Evolutionary conservation across 2,113 vertebrate genomes (phyloP).

Genomic region (Empidonax traillii): DNA sequence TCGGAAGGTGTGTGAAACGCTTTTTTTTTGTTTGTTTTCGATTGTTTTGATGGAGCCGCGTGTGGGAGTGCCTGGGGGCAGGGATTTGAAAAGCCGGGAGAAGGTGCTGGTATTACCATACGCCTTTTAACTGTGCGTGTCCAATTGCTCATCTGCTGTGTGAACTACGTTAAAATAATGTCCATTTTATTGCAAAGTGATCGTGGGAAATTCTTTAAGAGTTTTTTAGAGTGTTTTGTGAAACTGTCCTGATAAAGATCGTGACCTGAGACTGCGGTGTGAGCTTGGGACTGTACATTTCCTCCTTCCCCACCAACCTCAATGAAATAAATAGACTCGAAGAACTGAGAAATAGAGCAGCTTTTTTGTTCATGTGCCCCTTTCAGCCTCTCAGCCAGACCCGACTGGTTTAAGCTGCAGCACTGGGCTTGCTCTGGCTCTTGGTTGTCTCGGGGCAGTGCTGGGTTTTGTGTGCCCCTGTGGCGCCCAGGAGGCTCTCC

Average conservation of each 20-base stretch:
- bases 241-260: neutral
- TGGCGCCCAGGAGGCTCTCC: neutral
- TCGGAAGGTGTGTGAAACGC: neutral
- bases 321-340: neutral
- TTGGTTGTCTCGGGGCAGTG: accelerated
- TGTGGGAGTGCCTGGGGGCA: neutral
- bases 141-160: neutral
- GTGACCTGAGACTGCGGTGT: neutral
- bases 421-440: neutral
- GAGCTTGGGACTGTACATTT: accelerated
- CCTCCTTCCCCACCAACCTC: neutral
- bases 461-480: neutral
- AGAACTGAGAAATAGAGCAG: neutral
- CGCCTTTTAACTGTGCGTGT: neutral
- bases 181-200: neutral
- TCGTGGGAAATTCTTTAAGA: neutral
- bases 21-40: neutral
- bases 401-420: neutral
- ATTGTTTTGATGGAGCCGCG: accelerated
- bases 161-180: neutral
- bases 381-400: neutral
- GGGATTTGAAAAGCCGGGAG: neutral
- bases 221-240: neutral
- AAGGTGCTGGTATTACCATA: neutral
- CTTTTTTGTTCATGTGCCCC: neutral